A percentile compares a stretch with the other conserved stretches of the same genome.
Conservation (phyloP, 2,113 vertebrate species). For the Oncorhynchus clarkii region DNA sequence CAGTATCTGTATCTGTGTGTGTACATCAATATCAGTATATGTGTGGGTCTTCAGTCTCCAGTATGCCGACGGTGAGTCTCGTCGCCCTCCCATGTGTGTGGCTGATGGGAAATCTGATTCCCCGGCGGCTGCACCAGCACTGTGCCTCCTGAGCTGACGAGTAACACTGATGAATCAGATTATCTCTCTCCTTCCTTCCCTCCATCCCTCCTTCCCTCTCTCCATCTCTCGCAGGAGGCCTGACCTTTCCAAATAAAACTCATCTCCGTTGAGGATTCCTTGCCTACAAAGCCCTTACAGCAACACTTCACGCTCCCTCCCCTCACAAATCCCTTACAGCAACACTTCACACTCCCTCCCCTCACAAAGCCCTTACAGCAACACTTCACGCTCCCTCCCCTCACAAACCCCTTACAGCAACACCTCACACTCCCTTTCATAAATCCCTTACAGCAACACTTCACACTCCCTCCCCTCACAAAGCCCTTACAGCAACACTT, state of each 20-base stretch:
- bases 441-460: too few species aligned
- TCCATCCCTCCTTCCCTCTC: not conserved
- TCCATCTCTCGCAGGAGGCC: constrained; percentile 19
- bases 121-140: not conserved
- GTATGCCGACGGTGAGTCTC: too few species aligned
- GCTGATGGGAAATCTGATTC: constrained; percentile 8
- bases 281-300: constrained; percentile 1
- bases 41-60: too few species aligned
- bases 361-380: too few species aligned
- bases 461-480: too few species aligned
- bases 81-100: not conserved
- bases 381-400: too few species aligned
- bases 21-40: not conserved
- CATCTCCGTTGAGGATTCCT: constrained; percentile 20
- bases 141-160: constrained; percentile 6
- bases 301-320: not conserved
- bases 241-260: constrained; percentile 45
- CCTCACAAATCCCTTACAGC: not conserved
- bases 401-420: too few species aligned
- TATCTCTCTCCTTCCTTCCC: not conserved
- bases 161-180: constrained; percentile 31
- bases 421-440: too few species aligned
- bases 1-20: too few species aligned
- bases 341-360: not conserved
- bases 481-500: too few species aligned